Evolutionary conservation across 2,113 vertebrate species (phyloP).

Genomic region (Malurus alboscapulatus): DNA sequence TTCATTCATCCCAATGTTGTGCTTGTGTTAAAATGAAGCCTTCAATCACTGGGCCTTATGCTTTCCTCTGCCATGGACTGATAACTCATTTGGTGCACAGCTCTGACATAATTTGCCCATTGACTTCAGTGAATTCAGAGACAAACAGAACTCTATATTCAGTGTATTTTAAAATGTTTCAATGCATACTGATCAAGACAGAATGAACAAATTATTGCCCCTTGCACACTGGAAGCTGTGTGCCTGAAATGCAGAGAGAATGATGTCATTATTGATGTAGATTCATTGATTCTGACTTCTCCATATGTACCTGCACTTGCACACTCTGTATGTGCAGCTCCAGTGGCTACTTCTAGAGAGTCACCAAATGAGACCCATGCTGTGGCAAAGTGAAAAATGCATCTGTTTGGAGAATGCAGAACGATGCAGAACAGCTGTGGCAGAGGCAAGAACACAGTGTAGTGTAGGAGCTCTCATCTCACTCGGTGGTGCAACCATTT

Average conservation of each 20-base stretch:
- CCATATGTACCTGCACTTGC: accelerated
- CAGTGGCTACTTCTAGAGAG: background rate
- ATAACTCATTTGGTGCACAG: background rate
- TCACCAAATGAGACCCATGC: background rate
- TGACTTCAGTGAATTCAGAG: background rate
- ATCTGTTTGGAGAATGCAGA: background rate
- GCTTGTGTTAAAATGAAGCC: background rate
- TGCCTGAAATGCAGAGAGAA: background rate
- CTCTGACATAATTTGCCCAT: background rate
- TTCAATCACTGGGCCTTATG: background rate
- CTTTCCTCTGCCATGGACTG: background rate
- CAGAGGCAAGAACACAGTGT: background rate
- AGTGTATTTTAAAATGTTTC: background rate
- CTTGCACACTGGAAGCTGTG: background rate
- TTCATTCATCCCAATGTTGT: background rate
- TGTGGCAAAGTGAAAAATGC: background rate
- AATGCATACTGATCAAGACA: background rate
- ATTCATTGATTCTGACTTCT: background rate
- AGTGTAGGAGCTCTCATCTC: background rate
- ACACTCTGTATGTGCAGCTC: background rate
- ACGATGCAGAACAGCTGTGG: background rate
- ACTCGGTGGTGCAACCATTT: background rate
- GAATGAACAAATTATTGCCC: background rate
- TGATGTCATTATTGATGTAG: background rate
- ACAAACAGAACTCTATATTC: background rate